A percentile compares a stretch with the other conserved stretches of the same genome.
Evolutionary conservation across 2,888 invertebrate species (phyloP).

Genomic region (Rhamphomyia laevipes): DNA sequence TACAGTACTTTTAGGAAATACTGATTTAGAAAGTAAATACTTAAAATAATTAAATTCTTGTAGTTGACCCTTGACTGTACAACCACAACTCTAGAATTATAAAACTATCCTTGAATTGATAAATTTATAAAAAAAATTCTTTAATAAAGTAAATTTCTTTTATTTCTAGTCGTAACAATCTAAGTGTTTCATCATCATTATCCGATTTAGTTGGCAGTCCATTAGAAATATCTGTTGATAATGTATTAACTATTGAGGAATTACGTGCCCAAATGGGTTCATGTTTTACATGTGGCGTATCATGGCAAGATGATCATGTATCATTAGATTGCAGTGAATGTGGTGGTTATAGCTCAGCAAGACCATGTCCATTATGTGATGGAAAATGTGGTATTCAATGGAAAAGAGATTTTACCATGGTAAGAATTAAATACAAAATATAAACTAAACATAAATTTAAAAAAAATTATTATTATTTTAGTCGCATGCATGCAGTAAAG

Average conservation of each 20-base stretch:
- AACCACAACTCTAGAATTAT: too few relatives aligned
- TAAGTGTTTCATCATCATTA: conserved; percentile 35
- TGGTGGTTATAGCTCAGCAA: conserved; percentile 61
- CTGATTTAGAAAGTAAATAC: too few relatives aligned
- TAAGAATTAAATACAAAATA: conserved; percentile 35
- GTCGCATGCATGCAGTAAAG: conserved; percentile 60
- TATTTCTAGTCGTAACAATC: conserved; percentile 31
- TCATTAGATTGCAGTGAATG: conserved; percentile 69
- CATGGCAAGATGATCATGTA: conserved; percentile 67
- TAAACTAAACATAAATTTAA: neutral
- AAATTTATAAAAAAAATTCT: too few relatives aligned
- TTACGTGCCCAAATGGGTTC: conserved; percentile 57
- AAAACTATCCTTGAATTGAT: too few relatives aligned
- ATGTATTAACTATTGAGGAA: conserved; percentile 57
- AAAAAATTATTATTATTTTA: conserved; percentile 32
- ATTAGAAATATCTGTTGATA: conserved; percentile 35
- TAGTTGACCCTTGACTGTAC: too few relatives aligned
- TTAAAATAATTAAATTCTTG: too few relatives aligned
- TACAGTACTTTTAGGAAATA: too few relatives aligned
- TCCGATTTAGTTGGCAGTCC: conserved; percentile 36
- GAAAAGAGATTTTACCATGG: conserved; percentile 68
- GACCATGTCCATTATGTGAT: conserved; percentile 65
- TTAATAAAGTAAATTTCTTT: too few relatives aligned
- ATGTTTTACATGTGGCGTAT: conserved; percentile 68
- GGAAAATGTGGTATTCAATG: conserved; percentile 59